A percentile compares a stretch with the other conserved stretches of the same genome.
Evolutionary conservation across 2,888 invertebrate species (phyloP).

Genomic region (Lepidonotus clava): DNA sequence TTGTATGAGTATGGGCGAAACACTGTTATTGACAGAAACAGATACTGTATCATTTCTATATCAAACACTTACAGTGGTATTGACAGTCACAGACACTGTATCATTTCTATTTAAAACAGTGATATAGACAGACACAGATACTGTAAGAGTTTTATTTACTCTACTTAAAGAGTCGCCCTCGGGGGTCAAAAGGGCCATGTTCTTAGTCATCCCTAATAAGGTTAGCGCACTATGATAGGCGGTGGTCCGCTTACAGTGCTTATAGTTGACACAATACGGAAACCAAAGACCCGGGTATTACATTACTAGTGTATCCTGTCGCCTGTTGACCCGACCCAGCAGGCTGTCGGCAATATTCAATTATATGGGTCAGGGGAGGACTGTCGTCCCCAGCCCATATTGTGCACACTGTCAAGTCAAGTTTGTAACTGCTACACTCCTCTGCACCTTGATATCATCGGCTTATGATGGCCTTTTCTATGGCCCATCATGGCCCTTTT

Average conservation of each 20-base stretch:
- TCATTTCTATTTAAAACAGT: too few species aligned
- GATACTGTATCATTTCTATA: too few species aligned
- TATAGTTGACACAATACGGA: slow-evolving; percentile 41
- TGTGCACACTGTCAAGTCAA: not conserved
- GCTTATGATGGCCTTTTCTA: too few species aligned
- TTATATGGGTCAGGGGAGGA: slow-evolving; percentile 32
- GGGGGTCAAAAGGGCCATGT: not conserved
- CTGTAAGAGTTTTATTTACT: not conserved
- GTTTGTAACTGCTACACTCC: slow-evolving; percentile 1
- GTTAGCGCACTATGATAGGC: not conserved
- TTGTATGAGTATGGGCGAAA: too few species aligned
- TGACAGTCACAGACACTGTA: too few species aligned
- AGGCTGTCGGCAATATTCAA: slow-evolving; percentile 29
- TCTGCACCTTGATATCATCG: too few species aligned
- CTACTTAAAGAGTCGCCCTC: slow-evolving; percentile 14
- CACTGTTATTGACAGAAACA: not conserved
- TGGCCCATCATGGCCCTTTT: too few species aligned
- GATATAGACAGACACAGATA: not conserved
- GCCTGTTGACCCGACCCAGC: slow-evolving; percentile 11
- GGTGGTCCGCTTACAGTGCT: slow-evolving; percentile 29
- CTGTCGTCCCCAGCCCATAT: not conserved
- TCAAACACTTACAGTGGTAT: too few species aligned
- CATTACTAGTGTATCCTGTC: slow-evolving; percentile 24
- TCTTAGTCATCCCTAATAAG: not conserved
- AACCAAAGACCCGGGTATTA: slow-evolving; percentile 13